Evolutionary conservation across 2,888 invertebrate species (phyloP), one percentile per base, ranked within the genome.

Genomic region (Erebia palarica): DNA sequence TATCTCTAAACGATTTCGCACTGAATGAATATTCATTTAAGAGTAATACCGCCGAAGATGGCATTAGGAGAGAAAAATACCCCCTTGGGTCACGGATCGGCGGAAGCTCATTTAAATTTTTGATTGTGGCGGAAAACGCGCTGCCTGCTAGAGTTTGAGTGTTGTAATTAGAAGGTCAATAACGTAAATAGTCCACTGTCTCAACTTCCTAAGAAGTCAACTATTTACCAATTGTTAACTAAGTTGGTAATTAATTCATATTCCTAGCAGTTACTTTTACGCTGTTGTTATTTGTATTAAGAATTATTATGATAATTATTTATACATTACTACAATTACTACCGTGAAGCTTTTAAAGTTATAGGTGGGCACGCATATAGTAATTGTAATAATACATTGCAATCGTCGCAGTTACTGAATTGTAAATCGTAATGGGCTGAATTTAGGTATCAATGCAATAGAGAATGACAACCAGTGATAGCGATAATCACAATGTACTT

Each of bases 1-100:
- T 90, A 91, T 90, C 90, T 90, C 88, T 90, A 90, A 92, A 87
- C 92, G 92, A 89, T 92, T 92, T 91, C 84, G 86, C 88, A 86
- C 84, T 80, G 81, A 88, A 92, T 92, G 92, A 92, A 92, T 92
- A 92, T 92, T 92, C 92, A 92, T 91, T 91, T 89, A 85, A 83
- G 86, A 87, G 90, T 89, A 90, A 90, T 90, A 85, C 87, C 87
- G 86, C 87, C 86, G 82, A 84, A 90, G 91, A 90, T 87, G 88
- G 88, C 86, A 90, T 90, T 88, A 89, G 82, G 82, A 82, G 82
- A 81, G 78, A 69, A 87, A 90, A 90, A 86, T 83, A 83, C 85
- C 83, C 79, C 79, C 83, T 78, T 80, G 84, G 85, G 84, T 83
- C 83, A 84, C 80, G 87, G 71, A 65, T 71, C 65, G 69, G 55